phyloP scores from a whole-genome alignment of 2,797 vertebrate species.

The Anabas testudineus region DNA sequence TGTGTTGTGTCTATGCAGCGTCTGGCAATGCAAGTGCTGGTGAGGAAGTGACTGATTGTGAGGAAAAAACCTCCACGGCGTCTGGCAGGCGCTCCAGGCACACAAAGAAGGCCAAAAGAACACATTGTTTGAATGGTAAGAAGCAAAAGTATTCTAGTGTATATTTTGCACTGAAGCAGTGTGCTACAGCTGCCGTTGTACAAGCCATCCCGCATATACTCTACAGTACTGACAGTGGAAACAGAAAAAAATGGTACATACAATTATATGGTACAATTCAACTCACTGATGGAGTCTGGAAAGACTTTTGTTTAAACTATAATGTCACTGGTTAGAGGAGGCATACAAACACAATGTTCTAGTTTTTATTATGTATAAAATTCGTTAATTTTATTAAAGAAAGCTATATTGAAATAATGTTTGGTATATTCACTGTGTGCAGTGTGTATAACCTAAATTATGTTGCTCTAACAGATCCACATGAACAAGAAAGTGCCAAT shows the following conservation, averaged over 20 bases:
- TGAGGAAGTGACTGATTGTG: constrained; percentile 8
- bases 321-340: too few relatives aligned
- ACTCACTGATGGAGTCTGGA: too few relatives aligned
- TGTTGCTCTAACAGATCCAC: constrained; percentile 27
- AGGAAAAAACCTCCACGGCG: constrained; percentile 22
- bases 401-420: neutral
- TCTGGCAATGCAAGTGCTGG: constrained; percentile 1
- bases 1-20: constrained; percentile 28
- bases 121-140: constrained; percentile 61
- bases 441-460: neutral
- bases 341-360: too few relatives aligned
- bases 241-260: neutral
- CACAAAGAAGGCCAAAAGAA: constrained; percentile 42
- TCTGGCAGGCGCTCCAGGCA: neutral
- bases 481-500: constrained; percentile 22
- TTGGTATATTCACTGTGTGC: neutral
- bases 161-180: constrained; percentile 1
- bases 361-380: neutral
- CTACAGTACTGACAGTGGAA: neutral
- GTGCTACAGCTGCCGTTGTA: neutral
- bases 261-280: too few relatives aligned
- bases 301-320: too few relatives aligned
- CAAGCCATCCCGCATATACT: constrained; percentile 5
- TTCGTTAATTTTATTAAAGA: neutral
- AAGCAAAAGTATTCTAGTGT: neutral